Evolutionary conservation across 2,888 invertebrate species (phyloP).

Genomic region (Lithosia quadra): DNA sequence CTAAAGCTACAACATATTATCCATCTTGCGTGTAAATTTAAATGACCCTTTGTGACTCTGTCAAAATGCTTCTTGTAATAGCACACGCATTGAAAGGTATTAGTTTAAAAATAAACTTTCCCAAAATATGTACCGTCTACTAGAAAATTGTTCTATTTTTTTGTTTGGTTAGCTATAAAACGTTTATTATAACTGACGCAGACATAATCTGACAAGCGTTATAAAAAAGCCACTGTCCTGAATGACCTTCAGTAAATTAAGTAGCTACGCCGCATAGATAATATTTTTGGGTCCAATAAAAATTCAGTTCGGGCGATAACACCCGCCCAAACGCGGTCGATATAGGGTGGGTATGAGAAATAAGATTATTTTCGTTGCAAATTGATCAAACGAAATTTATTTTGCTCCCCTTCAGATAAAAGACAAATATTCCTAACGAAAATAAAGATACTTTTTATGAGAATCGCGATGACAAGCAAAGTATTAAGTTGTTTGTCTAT

Average conservation of each 20-base stretch:
- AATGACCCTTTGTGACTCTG: constrained; percentile 70
- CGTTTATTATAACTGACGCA: constrained; percentile 3
- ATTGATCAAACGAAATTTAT: constrained; percentile 57
- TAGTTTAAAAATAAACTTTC: constrained; percentile 25
- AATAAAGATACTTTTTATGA: constrained; percentile 46
- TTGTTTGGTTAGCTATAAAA: background rate
- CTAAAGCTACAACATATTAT: constrained; percentile 56
- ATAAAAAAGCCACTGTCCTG: constrained; percentile 16
- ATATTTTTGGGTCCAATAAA: constrained; percentile 53
- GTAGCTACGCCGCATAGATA: constrained; percentile 37
- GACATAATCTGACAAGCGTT: constrained; percentile 2
- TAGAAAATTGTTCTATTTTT: background rate
- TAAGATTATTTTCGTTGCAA: constrained; percentile 55
- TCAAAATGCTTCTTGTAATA: constrained; percentile 39
- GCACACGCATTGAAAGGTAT: constrained; percentile 14
- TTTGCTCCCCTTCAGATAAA: constrained; percentile 40
- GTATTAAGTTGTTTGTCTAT: constrained; percentile 28
- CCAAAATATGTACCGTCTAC: constrained; percentile 15
- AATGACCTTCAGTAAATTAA: constrained; percentile 43
- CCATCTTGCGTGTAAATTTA: constrained; percentile 59
- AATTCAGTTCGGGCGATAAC: constrained; percentile 49
- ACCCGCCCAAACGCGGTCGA: constrained; percentile 50
- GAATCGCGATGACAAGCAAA: constrained; percentile 31
- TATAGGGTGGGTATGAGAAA: constrained; percentile 50
- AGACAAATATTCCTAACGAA: constrained; percentile 45